A percentile compares a stretch with the other conserved stretches of the same genome.
Evolutionary conservation across 2,797 vertebrate species (phyloP).

Genomic region (Pterois miles): DNA sequence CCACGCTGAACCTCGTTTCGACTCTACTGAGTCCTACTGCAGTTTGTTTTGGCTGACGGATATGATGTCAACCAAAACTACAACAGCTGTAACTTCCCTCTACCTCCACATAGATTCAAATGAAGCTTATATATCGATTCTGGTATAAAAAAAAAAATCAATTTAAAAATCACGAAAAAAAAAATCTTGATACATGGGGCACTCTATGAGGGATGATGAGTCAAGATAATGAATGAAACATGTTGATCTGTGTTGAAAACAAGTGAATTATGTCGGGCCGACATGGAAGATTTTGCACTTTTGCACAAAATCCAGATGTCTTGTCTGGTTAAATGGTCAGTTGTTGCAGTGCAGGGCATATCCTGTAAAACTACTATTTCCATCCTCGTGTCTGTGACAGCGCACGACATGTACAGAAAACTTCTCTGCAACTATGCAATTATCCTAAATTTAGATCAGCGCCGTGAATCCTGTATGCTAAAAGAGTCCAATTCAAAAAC

Average conservation of each 20-base stretch:
- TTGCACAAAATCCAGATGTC: neutral
- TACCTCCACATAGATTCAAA: too few relatives aligned
- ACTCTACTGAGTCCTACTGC: too few relatives aligned
- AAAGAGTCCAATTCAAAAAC: neutral
- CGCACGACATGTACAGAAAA: neutral
- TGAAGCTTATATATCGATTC: too few relatives aligned
- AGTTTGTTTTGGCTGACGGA: too few relatives aligned
- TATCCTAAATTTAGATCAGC: constrained; percentile 41
- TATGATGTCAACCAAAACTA: too few relatives aligned
- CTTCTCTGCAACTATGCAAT: constrained; percentile 20
- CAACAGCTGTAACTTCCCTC: too few relatives aligned
- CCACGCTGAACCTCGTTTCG: too few relatives aligned
- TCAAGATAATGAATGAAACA: neutral
- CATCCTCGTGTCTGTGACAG: neutral
- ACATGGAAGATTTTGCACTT: neutral
- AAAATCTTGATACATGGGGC: too few relatives aligned
- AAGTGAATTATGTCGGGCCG: neutral
- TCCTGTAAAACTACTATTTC: neutral
- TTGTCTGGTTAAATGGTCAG: neutral
- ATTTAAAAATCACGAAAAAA: too few relatives aligned
- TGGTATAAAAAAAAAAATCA: too few relatives aligned
- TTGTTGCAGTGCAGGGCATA: neutral
- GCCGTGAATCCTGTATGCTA: neutral
- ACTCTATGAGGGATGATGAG: too few relatives aligned
- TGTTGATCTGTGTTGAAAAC: neutral